Conservation (phyloP, 2,113 vertebrate species). For the Colius striatus region DNA sequence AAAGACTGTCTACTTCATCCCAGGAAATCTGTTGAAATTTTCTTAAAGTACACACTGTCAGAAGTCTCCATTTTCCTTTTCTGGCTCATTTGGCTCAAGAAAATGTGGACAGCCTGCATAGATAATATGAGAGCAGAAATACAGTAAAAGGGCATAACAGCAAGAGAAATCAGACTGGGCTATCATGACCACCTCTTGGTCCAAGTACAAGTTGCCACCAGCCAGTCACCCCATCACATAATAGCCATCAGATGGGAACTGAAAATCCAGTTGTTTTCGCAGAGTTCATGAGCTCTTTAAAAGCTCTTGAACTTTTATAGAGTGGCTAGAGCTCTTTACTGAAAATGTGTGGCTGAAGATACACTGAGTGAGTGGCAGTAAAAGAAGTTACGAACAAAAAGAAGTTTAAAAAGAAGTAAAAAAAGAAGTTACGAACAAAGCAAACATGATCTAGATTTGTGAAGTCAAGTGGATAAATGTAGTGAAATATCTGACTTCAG, state of each 20-base stretch:
- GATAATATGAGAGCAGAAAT: neutral
- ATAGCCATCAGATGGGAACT: neutral
- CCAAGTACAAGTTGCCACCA: neutral
- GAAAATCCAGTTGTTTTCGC: neutral
- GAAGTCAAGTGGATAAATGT: neutral
- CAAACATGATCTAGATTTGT: neutral
- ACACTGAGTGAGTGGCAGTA: neutral
- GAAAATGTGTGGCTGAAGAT: neutral
- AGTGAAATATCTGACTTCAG: fast-evolving
- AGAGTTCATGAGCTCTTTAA: neutral
- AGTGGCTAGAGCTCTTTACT: neutral
- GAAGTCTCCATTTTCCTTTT: neutral
- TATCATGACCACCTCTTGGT: neutral
- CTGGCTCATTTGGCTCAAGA: neutral
- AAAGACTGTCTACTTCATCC: neutral
- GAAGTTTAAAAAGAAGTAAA: too few relatives aligned
- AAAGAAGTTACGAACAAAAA: neutral
- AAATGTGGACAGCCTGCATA: neutral
- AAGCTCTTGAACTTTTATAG: neutral
- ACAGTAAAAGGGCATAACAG: neutral
- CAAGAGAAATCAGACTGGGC: neutral
- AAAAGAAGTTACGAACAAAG: neutral
- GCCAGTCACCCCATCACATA: neutral
- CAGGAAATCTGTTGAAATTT: neutral
- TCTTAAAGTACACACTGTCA: neutral